Evolutionary conservation across 2,797 vertebrate species (phyloP).

Genomic region (Buceros bicornis): DNA sequence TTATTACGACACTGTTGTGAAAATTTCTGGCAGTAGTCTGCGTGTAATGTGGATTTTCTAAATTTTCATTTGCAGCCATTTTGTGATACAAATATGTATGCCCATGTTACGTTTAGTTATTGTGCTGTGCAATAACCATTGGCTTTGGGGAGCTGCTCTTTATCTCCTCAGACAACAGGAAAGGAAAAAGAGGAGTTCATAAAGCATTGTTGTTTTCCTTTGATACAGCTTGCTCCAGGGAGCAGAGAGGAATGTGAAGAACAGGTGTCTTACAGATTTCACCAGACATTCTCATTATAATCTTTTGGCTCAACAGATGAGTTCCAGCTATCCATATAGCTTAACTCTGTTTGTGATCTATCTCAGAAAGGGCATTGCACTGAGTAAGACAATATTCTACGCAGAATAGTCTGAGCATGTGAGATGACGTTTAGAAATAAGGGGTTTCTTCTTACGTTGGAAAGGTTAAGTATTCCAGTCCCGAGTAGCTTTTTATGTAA

Average conservation of each 20-base stretch:
- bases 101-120: neutral
- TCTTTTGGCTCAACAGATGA: conserved; percentile 13
- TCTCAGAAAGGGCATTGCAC: neutral
- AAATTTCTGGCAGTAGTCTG: neutral
- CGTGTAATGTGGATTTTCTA: neutral
- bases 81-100: neutral
- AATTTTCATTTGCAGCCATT: neutral
- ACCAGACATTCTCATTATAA: neutral
- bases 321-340: conserved; percentile 33
- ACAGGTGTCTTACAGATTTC: conserved; percentile 63
- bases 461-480: neutral
- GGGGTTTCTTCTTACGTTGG: neutral
- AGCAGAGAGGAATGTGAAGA: conserved; percentile 60
- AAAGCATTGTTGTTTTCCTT: conserved; percentile 59
- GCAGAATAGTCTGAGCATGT: neutral
- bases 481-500: neutral
- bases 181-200: conserved; percentile 54
- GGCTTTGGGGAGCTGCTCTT: conserved; percentile 26
- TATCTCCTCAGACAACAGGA: conserved; percentile 49
- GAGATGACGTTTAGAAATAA: neutral
- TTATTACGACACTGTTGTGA: neutral
- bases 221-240: conserved; percentile 59
- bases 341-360: neutral
- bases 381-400: neutral
- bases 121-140: conserved; percentile 11